phyloP scores from a whole-genome alignment of 1,140 invertebrate species.

The Heliconius eleuchia region DNA sequence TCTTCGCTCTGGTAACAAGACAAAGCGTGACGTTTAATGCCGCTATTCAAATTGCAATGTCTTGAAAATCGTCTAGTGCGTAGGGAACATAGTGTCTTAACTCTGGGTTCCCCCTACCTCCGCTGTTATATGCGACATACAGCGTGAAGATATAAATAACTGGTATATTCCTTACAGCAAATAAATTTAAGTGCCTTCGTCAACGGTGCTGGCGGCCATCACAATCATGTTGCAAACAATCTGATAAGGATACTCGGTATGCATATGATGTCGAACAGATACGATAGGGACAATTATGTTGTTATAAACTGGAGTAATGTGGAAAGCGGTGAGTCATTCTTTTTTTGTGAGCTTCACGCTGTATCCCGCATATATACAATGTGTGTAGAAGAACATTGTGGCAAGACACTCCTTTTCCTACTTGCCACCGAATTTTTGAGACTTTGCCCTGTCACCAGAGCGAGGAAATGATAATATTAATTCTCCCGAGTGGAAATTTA shows the following conservation, averaged over 20 bases:
- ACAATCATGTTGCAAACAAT: slow-evolving; percentile 47
- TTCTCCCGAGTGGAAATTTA: no score
- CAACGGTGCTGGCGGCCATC: slow-evolving; percentile 51
- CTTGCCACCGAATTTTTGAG: no score
- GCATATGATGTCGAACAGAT: slow-evolving; percentile 65
- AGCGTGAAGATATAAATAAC: background rate
- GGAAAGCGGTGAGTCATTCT: slow-evolving; percentile 42
- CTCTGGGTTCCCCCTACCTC: background rate
- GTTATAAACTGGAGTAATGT: slow-evolving; percentile 56
- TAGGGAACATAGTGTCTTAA: background rate
- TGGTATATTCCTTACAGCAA: slow-evolving; percentile 33
- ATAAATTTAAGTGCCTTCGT: slow-evolving; percentile 47
- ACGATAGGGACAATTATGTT: slow-evolving; percentile 61
- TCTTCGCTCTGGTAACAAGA: no score
- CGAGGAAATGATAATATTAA: no score
- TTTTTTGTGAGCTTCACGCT: background rate
- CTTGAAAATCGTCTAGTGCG: no score
- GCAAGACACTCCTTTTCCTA: no score
- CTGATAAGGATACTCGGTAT: slow-evolving; percentile 53
- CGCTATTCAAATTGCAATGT: no score
- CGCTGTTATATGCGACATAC: background rate
- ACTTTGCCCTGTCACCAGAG: no score
- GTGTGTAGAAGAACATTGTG: no score
- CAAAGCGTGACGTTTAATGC: no score
- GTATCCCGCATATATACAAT: no score